Evolutionary conservation across 2,797 vertebrate genomes (phyloP).

Genomic region (Melanotaenia boesemani): DNA sequence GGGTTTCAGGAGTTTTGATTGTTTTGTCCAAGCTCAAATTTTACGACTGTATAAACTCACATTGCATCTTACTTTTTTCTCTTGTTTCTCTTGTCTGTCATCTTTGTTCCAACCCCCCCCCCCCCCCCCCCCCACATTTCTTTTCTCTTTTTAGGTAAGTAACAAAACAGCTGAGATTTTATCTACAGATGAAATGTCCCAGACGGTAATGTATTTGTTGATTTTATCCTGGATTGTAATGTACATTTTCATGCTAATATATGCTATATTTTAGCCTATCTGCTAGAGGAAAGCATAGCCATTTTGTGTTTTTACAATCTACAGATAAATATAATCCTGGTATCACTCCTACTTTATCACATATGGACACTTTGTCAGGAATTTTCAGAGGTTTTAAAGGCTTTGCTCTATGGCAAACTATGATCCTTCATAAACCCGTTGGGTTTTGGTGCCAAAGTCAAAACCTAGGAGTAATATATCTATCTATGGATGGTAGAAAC

Average conservation of each 20-base stretch:
- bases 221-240: conserved; percentile 1
- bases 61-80: conserved; percentile 53
- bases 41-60: conserved; percentile 56
- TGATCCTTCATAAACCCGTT: neutral
- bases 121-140: conserved; percentile 5
- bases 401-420: neutral
- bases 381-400: neutral
- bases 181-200: conserved; percentile 45
- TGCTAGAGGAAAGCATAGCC: neutral
- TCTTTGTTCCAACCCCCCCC: neutral
- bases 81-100: neutral
- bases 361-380: neutral
- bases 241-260: neutral
- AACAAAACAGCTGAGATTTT: conserved; percentile 53
- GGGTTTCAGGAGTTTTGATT: conserved; percentile 29
- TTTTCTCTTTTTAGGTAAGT: conserved; percentile 77
- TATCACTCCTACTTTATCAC: neutral
- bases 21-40: neutral
- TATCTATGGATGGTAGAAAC: neutral
- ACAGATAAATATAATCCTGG: neutral
- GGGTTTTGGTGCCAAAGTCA: neutral
- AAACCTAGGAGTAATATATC: neutral
- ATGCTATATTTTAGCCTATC: neutral
- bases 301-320: neutral
- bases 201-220: conserved; percentile 59